Evolutionary conservation across 2,888 invertebrate genomes (phyloP).

Genomic region (Chromoteleia sp.): DNA sequence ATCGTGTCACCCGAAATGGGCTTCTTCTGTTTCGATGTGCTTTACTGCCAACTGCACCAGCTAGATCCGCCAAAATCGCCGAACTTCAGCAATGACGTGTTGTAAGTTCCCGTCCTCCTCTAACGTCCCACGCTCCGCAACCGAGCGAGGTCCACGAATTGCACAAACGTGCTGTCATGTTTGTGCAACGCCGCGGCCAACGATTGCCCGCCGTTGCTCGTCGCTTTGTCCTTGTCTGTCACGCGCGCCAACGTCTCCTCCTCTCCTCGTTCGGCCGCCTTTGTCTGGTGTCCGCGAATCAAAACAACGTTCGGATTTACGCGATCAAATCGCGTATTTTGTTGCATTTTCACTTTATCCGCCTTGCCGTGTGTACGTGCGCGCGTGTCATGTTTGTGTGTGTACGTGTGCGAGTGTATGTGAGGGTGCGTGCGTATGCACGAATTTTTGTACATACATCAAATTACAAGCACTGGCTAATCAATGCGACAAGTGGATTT

Average conservation of each 20-base stretch:
- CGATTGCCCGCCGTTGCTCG: neutral
- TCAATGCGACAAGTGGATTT: neutral
- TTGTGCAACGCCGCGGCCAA: slow-evolving; percentile 3
- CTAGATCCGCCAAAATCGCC: slow-evolving; percentile 96
- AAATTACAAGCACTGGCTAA: neutral
- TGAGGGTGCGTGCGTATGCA: neutral
- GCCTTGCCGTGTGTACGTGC: neutral
- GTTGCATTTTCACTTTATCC: neutral
- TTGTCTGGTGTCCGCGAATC: slow-evolving; percentile 29
- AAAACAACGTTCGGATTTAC: slow-evolving; percentile 26
- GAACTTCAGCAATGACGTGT: slow-evolving; percentile 97
- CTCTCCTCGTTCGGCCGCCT: slow-evolving; percentile 27
- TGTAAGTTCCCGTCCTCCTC: slow-evolving; percentile 88
- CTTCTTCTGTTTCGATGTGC: slow-evolving; percentile 99
- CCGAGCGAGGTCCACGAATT: neutral
- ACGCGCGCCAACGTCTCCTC: neutral
- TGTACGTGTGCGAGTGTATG: neutral
- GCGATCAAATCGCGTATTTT: slow-evolving; percentile 14
- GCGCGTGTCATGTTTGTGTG: neutral
- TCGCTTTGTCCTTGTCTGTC: slow-evolving; percentile 1
- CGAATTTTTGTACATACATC: neutral
- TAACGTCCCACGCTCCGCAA: neutral
- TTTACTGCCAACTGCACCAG: slow-evolving; percentile 97
- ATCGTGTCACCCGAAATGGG: slow-evolving; percentile 98
- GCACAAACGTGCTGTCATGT: neutral